Evolutionary conservation across 2,113 vertebrate genomes (phyloP).

Genomic region (Carassius carassius): DNA sequence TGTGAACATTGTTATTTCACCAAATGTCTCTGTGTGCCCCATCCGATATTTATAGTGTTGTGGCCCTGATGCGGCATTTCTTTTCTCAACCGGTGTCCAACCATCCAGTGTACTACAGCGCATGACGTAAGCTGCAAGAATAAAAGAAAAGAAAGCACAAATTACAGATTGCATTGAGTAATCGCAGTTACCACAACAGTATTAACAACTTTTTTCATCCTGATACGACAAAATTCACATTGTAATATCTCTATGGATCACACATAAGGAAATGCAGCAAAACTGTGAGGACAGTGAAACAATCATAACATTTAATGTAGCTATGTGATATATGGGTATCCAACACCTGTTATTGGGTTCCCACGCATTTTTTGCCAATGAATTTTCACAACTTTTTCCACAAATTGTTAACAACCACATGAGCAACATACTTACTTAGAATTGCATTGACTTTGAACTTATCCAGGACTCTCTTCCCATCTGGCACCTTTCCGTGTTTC

Average conservation of each 20-base stretch:
- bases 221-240: no score
- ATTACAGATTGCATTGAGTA: no score
- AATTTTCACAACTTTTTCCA: slow-evolving; percentile 3
- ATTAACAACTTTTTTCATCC: no score
- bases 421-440: slow-evolving; percentile 44
- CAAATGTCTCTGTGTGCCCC: slow-evolving; percentile 9
- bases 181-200: no score
- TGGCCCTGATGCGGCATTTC: slow-evolving; percentile 12
- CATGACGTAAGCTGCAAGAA: not conserved
- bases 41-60: not conserved
- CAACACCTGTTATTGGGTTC: slow-evolving; percentile 4
- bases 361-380: not conserved
- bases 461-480: slow-evolving; percentile 40
- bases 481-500: slow-evolving; percentile 45
- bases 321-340: slow-evolving; percentile 1
- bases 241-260: no score
- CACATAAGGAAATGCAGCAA: no score
- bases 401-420: slow-evolving; percentile 12
- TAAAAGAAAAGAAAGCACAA: no score
- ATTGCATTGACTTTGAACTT: slow-evolving; percentile 40
- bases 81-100: not conserved
- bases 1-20: slow-evolving; percentile 8
- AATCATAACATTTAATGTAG: not conserved
- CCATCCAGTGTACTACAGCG: not conserved
- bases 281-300: no score